phyloP scores from a whole-genome alignment of 2,888 invertebrate species.

The Dione vanillae region DNA sequence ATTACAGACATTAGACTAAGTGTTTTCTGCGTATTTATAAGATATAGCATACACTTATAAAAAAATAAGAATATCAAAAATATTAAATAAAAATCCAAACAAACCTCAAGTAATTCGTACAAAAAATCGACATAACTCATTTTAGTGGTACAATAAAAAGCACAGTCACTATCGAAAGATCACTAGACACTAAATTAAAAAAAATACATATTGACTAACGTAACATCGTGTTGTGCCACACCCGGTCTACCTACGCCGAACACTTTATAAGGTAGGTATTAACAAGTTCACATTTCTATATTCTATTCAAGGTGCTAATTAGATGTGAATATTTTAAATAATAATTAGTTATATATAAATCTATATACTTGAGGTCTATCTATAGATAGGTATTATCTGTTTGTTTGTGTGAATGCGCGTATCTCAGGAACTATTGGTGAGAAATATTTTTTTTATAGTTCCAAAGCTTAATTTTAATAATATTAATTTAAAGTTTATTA shows the following conservation, averaged over 20 bases:
- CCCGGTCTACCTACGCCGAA: conserved; percentile 70
- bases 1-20: not conserved
- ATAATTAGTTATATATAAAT: conserved; percentile 31
- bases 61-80: not conserved
- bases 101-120: conserved; percentile 74
- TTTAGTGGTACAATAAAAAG: conserved; percentile 44
- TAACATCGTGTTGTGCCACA: conserved; percentile 64
- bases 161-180: conserved; percentile 42
- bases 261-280: conserved; percentile 66
- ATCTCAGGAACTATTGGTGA: too few species aligned
- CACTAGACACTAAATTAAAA: conserved; percentile 28
- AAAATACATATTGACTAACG: conserved; percentile 61
- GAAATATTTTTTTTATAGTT: too few species aligned
- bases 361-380: not conserved
- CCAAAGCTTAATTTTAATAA: too few species aligned
- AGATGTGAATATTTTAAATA: conserved; percentile 26
- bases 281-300: conserved; percentile 54
- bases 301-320: conserved; percentile 35
- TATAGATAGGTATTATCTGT: too few species aligned
- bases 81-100: conserved; percentile 52
- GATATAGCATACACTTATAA: too few species aligned
- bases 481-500: too few species aligned
- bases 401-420: too few species aligned
- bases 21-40: not conserved
- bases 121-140: conserved; percentile 77